A percentile compares a stretch with the other conserved stretches of the same genome.
Evolutionary conservation across 2,888 invertebrate genomes (phyloP).

Genomic region (Spisula solida): DNA sequence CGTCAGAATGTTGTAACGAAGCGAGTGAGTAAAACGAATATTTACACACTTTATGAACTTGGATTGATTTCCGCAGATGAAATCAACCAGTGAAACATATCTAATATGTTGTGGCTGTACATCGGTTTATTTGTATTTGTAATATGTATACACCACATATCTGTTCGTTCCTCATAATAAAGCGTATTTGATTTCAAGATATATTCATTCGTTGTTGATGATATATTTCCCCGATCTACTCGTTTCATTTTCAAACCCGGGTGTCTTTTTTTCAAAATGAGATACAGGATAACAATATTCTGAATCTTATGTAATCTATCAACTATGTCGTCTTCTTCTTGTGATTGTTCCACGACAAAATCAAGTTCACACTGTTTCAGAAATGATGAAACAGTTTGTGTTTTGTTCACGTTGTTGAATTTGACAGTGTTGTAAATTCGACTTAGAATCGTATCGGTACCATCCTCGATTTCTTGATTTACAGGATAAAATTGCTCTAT

Average conservation of each 20-base stretch:
- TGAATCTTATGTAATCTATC: conserved; percentile 21
- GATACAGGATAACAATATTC: conserved; percentile 18
- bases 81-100: conserved; percentile 9
- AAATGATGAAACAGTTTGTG: conserved; percentile 20
- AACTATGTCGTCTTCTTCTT: not conserved
- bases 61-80: not conserved
- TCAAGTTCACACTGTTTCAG: conserved; percentile 11
- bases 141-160: conserved; percentile 24
- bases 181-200: conserved; percentile 23
- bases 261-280: conserved; percentile 28
- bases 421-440: conserved; percentile 21
- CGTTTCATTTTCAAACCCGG: not conserved
- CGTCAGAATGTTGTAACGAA: not conserved
- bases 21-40: not conserved
- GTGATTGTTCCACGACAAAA: not conserved
- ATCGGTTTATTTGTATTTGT: not conserved
- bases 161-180: conserved; percentile 9
- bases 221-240: conserved; percentile 19
- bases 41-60: conserved; percentile 1
- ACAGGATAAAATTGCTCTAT: conserved; percentile 31
- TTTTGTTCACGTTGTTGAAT: conserved; percentile 15
- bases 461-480: conserved; percentile 8
- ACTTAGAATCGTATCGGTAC: conserved; percentile 26
- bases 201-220: conserved; percentile 19
- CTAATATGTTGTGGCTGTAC: conserved; percentile 3